Base-by-base conservation (phyloP, 2,888 invertebrate species). In the Seira musarum region DNA sequence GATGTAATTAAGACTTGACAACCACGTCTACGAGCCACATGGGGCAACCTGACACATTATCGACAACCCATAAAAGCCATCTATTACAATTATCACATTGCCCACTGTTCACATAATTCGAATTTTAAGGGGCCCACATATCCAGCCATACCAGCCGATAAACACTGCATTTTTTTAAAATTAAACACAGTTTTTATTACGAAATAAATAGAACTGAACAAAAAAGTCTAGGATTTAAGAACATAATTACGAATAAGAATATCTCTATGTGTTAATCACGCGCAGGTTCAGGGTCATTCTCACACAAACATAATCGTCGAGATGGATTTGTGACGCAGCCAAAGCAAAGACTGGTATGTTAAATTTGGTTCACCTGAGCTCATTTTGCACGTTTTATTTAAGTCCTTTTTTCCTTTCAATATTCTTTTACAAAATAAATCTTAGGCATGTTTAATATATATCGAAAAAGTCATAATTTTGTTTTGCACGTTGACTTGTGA, bases 321-420 rank as follows among this genome's bases (percentile, higher is more conserved):
- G 86, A 86, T 85, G 85, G 86, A 83, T 86, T 85, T 85, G 84
- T 85, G 86, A 85, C 82, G 72, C 85, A 85, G 79, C 84, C 83
- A 83, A 86, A 85, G 81, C 85, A 85, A 82, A 84, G 85, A 84
- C 82, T 85, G 85, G 85, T 87, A 85, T 61, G 85, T 87, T 77
- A 71, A 76, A 63, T 49, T 30, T 30, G 30, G 30, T 30, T 30
- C 8, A 30, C 3, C 2, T 30, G 30, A 30, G 30, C 30, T 30
- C 30, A 30, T 30, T 30, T 30, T 30, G 30, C 30, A 30, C 30
- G 30, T 30, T 30, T 30, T 30, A 5, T 30, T 30, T 30, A 30
- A 5, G 30, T 8, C 30, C 30, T 30, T 8, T 30, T 5, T 30
- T 8, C 8, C 8, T 30, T 30, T 30, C 30, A 30, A 30, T 30